Conservation (phyloP, 2,797 vertebrate species). For the Vireo griseus region DNA sequence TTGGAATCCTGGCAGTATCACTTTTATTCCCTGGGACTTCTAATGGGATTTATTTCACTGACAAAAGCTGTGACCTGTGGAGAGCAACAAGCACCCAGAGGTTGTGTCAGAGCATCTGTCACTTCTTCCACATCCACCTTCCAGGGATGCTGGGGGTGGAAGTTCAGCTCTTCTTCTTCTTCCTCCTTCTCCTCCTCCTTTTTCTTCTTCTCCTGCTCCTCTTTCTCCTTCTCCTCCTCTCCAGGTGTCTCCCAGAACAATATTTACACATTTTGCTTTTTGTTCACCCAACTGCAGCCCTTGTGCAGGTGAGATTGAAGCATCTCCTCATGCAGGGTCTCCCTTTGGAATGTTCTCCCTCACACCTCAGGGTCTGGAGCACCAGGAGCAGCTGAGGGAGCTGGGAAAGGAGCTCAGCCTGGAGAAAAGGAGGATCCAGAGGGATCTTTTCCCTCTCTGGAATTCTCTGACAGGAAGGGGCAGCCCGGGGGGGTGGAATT, state of each 20-base stretch:
- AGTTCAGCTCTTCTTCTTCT: not conserved
- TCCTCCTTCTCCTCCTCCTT: not conserved
- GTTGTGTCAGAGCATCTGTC: not conserved
- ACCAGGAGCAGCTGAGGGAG: not conserved
- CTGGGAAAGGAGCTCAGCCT: not conserved
- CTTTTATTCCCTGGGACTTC: not conserved
- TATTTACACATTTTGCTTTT: not conserved
- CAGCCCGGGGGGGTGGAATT: not conserved
- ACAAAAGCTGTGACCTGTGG: not conserved
- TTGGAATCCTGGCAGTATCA: not conserved
- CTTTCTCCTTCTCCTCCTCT: not conserved
- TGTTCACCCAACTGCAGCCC: not conserved
- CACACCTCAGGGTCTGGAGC: not conserved
- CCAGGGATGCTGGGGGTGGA: not conserved
- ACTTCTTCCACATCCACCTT: too few relatives aligned
- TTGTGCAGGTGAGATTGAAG: accelerated
- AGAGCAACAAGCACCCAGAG: not conserved
- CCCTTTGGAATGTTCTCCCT: not conserved
- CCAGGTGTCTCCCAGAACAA: not conserved
- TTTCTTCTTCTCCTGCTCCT: not conserved
- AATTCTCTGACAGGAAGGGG: not conserved
- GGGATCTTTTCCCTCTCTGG: not conserved
- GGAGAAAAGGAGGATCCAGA: not conserved
- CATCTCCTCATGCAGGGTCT: not conserved
- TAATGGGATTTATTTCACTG: not conserved